phyloP scores from a whole-genome alignment of 2,888 invertebrate species.

The Lucinisca nassula region DNA sequence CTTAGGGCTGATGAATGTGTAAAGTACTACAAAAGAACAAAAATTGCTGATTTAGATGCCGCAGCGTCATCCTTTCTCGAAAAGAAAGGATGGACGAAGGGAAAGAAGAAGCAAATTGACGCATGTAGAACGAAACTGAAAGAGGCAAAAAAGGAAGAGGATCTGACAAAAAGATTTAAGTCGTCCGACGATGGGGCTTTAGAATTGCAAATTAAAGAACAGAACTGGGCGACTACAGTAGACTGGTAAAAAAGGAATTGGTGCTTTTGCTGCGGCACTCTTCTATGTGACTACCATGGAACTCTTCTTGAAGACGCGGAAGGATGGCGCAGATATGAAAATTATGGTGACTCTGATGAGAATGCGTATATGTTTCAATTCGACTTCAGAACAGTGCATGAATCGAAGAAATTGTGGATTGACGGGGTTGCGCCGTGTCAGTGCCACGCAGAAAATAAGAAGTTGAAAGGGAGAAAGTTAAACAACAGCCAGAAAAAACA shows the following conservation, averaged over 20 bases:
- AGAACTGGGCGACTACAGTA: not conserved
- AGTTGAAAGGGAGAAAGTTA: constrained; percentile 10
- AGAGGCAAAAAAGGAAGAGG: not conserved
- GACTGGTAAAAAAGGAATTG: not conserved
- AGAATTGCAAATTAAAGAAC: no score
- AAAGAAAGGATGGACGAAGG: not conserved
- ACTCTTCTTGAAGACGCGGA: constrained; percentile 3
- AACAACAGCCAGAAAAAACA: constrained; percentile 2
- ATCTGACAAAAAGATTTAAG: not conserved
- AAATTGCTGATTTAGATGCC: not conserved
- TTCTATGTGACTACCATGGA: constrained; percentile 14
- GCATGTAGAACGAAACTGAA: not conserved
- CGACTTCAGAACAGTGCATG: not conserved
- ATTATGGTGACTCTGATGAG: not conserved
- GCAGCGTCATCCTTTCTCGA: not conserved
- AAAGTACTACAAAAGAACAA: not conserved
- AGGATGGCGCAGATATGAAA: constrained; percentile 3
- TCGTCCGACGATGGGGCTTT: not conserved
- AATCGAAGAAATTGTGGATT: not conserved
- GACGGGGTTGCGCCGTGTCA: constrained; percentile 10
- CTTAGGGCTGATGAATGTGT: not conserved
- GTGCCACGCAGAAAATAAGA: constrained; percentile 17
- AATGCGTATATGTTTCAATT: constrained; percentile 14
- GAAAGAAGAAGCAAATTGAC: not conserved
- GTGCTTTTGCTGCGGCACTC: not conserved